Conservation (phyloP, 2,797 vertebrate genomes). For the Phalloptychus januarius region DNA sequence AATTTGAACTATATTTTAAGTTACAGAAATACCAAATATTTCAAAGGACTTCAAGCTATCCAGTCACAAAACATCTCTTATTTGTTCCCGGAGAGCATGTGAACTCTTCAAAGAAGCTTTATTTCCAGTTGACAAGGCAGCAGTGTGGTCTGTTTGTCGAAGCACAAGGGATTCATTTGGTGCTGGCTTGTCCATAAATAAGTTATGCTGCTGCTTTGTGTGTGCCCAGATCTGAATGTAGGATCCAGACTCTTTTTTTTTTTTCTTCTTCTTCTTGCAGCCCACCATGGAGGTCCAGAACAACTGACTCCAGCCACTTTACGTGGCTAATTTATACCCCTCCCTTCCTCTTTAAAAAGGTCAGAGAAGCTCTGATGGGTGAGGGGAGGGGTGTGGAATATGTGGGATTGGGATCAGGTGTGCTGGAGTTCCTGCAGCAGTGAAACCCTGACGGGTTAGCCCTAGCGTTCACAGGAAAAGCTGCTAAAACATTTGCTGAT, state of each 20-base stretch:
- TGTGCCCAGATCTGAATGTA: constrained; percentile 37
- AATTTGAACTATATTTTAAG: not conserved
- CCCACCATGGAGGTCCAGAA: constrained; percentile 51
- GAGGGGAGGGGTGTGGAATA: constrained; percentile 31
- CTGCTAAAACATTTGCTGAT: constrained; percentile 68
- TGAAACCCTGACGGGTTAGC: constrained; percentile 46
- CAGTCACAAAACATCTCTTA: not conserved
- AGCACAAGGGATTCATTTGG: constrained; percentile 49
- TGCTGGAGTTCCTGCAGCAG: constrained; percentile 19
- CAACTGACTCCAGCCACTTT: constrained; percentile 49
- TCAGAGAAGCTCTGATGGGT: constrained; percentile 48
- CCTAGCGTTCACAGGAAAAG: constrained; percentile 52
- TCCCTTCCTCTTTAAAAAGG: constrained; percentile 64
- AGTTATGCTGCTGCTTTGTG: constrained; percentile 37
- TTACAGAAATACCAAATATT: not conserved
- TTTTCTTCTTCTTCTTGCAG: constrained; percentile 30
- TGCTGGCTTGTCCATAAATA: constrained; percentile 67
- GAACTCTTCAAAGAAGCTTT: constrained; percentile 29
- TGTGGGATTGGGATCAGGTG: constrained; percentile 6
- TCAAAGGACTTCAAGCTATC: not conserved
- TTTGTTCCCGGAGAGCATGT: constrained; percentile 16
- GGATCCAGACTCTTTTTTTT: constrained; percentile 59
- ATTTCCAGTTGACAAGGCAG: constrained; percentile 57
- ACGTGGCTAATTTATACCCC: constrained; percentile 66
- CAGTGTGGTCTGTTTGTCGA: constrained; percentile 47